These are phyloP conservation scores for Eleginops maclovinus DNA, from an alignment of 2,113 vertebrate species.

Conservation along the genomic window DNA sequence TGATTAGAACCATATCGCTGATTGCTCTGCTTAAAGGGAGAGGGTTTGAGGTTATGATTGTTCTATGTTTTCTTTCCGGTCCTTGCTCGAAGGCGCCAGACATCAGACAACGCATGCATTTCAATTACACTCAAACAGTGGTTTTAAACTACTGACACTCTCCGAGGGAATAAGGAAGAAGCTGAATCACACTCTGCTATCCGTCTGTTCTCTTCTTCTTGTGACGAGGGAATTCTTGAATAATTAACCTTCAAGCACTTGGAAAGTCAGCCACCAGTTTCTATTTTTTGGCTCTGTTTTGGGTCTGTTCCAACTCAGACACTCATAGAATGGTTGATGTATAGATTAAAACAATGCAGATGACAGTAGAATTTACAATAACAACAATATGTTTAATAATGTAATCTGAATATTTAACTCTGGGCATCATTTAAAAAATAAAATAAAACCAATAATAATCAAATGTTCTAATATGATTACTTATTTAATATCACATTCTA, in stretches of 20 bases:
- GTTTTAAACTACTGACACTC: constrained; percentile 79
- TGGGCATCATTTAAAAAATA: too few relatives aligned
- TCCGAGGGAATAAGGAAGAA: constrained; percentile 73
- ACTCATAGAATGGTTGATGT: not conserved
- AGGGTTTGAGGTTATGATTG: constrained; percentile 42
- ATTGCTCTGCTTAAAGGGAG: constrained; percentile 35
- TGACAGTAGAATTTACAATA: not conserved
- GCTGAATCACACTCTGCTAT: constrained; percentile 34
- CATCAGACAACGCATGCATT: constrained; percentile 70
- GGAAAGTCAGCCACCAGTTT: constrained; percentile 59
- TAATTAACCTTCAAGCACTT: constrained; percentile 76
- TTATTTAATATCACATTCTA: not conserved
- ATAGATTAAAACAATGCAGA: not conserved
- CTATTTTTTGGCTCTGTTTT: constrained; percentile 45
- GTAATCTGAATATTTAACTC: not conserved
- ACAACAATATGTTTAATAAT: not conserved
- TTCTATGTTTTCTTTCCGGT: constrained; percentile 46
- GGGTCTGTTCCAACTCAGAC: constrained; percentile 9
- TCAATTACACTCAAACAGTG: constrained; percentile 70
- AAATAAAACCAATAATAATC: not conserved
- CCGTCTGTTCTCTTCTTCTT: constrained; percentile 68
- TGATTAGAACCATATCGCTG: constrained; percentile 62
- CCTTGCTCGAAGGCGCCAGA: constrained; percentile 41
- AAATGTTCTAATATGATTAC: not conserved
- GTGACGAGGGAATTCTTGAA: constrained; percentile 70